These are phyloP conservation scores for Astreopora myriophthalma DNA, from an alignment of 64 coral and sea anemone genomes.

Conservation along the genomic window DNA sequence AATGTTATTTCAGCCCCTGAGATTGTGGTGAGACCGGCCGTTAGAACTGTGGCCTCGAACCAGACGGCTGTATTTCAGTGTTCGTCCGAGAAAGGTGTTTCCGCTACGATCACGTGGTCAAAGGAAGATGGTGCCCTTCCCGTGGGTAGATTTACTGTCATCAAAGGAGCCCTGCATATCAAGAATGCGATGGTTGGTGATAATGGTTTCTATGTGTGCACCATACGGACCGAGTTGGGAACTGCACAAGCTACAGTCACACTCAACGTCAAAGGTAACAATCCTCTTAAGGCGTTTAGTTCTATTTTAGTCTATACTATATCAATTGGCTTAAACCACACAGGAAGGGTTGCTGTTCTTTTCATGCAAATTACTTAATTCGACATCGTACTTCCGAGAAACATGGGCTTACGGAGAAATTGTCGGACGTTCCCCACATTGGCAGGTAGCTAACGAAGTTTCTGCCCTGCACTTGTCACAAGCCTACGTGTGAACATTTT, in stretches of 20 bases:
- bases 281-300: too few relatives aligned
- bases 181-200: constrained; percentile 51
- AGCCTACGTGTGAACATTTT: too few relatives aligned
- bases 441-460: too few relatives aligned
- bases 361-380: too few relatives aligned
- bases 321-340: too few relatives aligned
- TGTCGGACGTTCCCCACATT: too few relatives aligned
- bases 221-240: constrained; percentile 57
- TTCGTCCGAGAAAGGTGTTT: constrained; percentile 10
- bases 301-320: too few relatives aligned
- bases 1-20: constrained; percentile 42
- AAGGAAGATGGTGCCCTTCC: constrained; percentile 46
- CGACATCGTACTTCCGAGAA: too few relatives aligned
- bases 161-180: constrained; percentile 71
- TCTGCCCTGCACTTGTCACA: too few relatives aligned
- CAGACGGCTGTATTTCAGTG: constrained; percentile 71
- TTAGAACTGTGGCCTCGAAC: constrained; percentile 49
- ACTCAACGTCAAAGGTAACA: constrained; percentile 81
- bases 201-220: constrained; percentile 69
- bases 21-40: constrained; percentile 67
- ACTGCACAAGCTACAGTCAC: constrained; percentile 60
- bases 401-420: too few relatives aligned
- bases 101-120: constrained; percentile 47
- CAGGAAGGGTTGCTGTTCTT: too few relatives aligned
- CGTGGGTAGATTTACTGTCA: not conserved